These are phyloP conservation scores for Enteromius treurensis DNA, from an alignment of 2,797 vertebrate species.

Conservation along the genomic window DNA sequence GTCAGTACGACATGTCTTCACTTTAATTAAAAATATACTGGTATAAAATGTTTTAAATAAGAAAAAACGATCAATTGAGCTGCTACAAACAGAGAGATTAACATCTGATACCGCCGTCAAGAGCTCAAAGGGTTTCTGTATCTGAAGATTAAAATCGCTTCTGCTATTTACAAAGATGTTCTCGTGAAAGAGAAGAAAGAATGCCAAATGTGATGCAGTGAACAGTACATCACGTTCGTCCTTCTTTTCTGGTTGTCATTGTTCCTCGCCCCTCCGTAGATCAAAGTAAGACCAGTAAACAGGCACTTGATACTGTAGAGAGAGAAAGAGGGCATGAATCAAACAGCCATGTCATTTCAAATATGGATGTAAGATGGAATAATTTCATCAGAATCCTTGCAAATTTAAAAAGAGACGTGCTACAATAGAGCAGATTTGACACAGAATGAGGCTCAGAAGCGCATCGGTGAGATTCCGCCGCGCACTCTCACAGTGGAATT, in stretches of 20 bases:
- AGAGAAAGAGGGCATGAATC: conserved; percentile 7
- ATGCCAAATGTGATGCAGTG: neutral
- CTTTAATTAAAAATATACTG: neutral
- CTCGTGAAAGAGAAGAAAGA: neutral
- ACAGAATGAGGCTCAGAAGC: neutral
- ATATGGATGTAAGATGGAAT: neutral
- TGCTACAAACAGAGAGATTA: conserved; percentile 7
- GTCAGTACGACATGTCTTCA: neutral
- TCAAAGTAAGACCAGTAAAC: conserved; percentile 49
- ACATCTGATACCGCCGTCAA: neutral
- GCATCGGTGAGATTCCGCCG: neutral
- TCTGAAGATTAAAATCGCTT: neutral
- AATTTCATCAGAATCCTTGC: neutral
- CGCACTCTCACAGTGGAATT: neutral
- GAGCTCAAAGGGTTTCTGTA: neutral
- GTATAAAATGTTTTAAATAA: neutral
- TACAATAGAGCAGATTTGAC: neutral
- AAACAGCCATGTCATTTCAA: conserved; percentile 2
- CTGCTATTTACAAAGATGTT: conserved; percentile 12
- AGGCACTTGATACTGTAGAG: conserved; percentile 44
- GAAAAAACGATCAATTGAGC: neutral
- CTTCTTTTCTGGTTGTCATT: neutral
- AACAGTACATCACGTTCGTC: neutral
- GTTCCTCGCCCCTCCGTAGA: neutral
- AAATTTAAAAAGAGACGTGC: neutral